A percentile compares a stretch with the other conserved stretches of the same genome.
Evolutionary conservation across 2,113 vertebrate genomes (phyloP).

Genomic region (Ancistrus triradiatus): DNA sequence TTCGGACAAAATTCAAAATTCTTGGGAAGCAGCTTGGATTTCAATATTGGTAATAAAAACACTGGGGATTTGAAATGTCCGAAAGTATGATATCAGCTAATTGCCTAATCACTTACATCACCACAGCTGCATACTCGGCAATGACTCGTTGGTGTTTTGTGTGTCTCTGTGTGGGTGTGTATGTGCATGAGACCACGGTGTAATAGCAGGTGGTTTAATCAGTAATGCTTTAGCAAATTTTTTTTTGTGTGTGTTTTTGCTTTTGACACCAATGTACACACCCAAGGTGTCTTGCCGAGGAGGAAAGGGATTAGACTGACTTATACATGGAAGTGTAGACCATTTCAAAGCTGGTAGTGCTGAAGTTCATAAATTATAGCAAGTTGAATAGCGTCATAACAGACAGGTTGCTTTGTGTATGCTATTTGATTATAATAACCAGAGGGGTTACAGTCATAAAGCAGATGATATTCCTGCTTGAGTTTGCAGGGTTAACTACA

Average conservation of each 20-base stretch:
- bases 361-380: no score
- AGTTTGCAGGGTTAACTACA: no score
- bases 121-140: conserved; percentile 66
- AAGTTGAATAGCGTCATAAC: no score
- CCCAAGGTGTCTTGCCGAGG: no score
- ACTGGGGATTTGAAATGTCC: conserved; percentile 59
- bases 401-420: no score
- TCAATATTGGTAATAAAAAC: conserved; percentile 54
- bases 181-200: conserved; percentile 27
- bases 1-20: conserved; percentile 44
- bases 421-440: no score
- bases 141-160: conserved; percentile 38
- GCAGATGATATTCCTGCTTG: no score
- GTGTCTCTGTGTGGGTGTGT: conserved; percentile 11
- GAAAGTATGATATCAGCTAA: conserved; percentile 69
- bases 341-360: no score
- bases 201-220: conserved; percentile 45
- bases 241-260: conserved; percentile 1
- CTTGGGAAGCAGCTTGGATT: conserved; percentile 48
- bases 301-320: no score
- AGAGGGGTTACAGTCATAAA: no score
- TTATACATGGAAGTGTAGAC: no score
- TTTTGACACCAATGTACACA: conserved; percentile 2
- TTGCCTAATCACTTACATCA: conserved; percentile 70
- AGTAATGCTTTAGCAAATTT: conserved; percentile 32